Evolutionary conservation across 2,113 vertebrate species (phyloP).

Genomic region (Neofelis nebulosa): DNA sequence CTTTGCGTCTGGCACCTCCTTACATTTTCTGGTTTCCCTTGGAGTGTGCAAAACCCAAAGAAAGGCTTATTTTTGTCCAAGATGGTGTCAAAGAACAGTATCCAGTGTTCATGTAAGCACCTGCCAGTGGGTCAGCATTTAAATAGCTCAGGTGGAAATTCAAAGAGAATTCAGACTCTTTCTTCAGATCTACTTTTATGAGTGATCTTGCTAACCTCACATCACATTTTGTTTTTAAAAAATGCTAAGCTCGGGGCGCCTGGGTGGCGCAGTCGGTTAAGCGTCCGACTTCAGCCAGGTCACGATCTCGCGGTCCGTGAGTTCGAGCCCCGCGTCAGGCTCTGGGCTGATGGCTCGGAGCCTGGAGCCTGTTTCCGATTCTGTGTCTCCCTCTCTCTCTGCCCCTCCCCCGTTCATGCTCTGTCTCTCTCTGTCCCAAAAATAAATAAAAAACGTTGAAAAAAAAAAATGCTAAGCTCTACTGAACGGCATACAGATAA

Average conservation of each 20-base stretch:
- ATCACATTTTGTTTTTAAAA: not conserved
- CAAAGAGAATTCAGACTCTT: not conserved
- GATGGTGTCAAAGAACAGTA: conserved; percentile 30
- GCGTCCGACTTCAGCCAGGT: too few species aligned
- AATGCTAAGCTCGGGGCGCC: conserved; percentile 5
- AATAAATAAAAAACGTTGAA: too few species aligned
- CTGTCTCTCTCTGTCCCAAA: too few species aligned
- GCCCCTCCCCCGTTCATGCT: too few species aligned
- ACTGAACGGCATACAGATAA: not conserved
- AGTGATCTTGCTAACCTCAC: conserved; percentile 14
- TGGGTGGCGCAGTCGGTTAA: too few species aligned
- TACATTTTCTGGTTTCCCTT: conserved; percentile 54
- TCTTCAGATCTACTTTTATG: conserved; percentile 11
- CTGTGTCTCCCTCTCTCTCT: too few species aligned
- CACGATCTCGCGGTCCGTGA: too few species aligned
- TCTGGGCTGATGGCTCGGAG: too few species aligned
- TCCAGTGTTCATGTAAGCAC: not conserved
- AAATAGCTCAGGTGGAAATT: not conserved
- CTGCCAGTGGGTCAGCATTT: not conserved
- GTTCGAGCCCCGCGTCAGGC: too few species aligned
- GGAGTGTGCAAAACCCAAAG: conserved; percentile 48
- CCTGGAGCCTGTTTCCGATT: too few species aligned
- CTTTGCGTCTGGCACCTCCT: conserved; percentile 55
- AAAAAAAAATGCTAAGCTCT: not conserved
- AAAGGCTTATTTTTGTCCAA: conserved; percentile 60